phyloP scores from a whole-genome alignment of 2,797 vertebrate genomes.

The Coccyzus lansbergi region DNA sequence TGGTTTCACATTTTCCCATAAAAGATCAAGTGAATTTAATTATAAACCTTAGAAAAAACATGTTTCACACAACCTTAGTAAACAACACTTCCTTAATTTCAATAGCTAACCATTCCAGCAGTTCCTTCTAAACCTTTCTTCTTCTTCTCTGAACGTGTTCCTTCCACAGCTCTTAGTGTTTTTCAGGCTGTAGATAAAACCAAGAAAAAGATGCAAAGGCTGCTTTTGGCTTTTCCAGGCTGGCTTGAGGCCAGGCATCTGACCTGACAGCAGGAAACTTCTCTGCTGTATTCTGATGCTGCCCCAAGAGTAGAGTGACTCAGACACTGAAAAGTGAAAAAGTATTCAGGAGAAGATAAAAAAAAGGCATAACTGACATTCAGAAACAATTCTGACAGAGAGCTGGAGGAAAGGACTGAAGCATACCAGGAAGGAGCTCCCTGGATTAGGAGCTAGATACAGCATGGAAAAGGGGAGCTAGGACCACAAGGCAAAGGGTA shows the following conservation, averaged over 20 bases:
- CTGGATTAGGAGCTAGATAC: neutral
- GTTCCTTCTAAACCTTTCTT: neutral
- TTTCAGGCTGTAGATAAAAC: neutral
- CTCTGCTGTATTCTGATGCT: neutral
- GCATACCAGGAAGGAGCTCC: neutral
- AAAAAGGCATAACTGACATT: neutral
- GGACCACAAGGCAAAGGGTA: neutral
- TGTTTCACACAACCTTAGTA: neutral
- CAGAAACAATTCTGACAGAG: neutral
- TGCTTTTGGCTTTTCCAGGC: neutral
- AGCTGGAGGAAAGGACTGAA: neutral
- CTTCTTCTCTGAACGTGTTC: neutral
- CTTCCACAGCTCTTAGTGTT: neutral
- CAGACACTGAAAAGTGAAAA: neutral
- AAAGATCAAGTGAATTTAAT: neutral
- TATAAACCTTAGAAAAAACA: neutral
- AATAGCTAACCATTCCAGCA: neutral
- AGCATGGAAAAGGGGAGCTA: neutral
- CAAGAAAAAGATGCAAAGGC: neutral
- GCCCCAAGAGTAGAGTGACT: neutral
- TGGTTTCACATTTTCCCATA: neutral
- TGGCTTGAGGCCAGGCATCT: fast-evolving
- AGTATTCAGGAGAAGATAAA: neutral
- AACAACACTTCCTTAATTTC: neutral
- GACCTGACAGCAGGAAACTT: neutral